Evolutionary conservation across 2,888 invertebrate species (phyloP), one percentile per base, ranked within the genome.

Genomic region (Ennomos erosarius): DNA sequence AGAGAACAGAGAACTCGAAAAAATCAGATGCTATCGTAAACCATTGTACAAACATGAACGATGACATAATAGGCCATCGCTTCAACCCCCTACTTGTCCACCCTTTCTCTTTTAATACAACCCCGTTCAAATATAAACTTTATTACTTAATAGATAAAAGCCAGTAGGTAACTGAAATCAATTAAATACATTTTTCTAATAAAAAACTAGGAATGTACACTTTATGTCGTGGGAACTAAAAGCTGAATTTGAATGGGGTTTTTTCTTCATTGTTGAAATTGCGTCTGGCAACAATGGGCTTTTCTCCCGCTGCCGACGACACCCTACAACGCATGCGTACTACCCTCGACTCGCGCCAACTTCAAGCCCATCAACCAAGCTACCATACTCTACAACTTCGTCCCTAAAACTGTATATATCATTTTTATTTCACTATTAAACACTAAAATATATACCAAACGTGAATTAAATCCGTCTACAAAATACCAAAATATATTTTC

Each of bases 301-400:
- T 13, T 50, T 59, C 74, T 78, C 77, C 68, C 81, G 80, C 78
- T 34, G 84, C 87, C 71, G 70, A 76, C 73, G 78, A 78, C 79
- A 85, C 88, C 90, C 88, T 76, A 79, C 64, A 67, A 73, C 91
- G 90, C 91, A 89, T 90, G 91, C 91, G 90, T 74, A 54, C 5
- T 10, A 49, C 38, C 35, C 4, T 8, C 60, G 53, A 50, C 39
- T 55, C 51, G 67, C 67, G 56, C 77, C 64, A 85, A 90, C 88
- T 89, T 90, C 90, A 87, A 73, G 72, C 70, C 74, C 73, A 79
- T 78, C 75, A 69, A 83, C 88, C 88, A 88, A 84, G 89, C 90
- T 78, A 79, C 72, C 81, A 74, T 71, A 78, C 81, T 80, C 82
- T 76, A 76, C 80, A 92, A 92, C 91, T 90, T 91, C 90, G 84